Percentiles rank a stretch among this genome's conserved stretches.
Evolutionary conservation across 2,888 invertebrate genomes (phyloP).

Genomic region (Crioceris asparagi): DNA sequence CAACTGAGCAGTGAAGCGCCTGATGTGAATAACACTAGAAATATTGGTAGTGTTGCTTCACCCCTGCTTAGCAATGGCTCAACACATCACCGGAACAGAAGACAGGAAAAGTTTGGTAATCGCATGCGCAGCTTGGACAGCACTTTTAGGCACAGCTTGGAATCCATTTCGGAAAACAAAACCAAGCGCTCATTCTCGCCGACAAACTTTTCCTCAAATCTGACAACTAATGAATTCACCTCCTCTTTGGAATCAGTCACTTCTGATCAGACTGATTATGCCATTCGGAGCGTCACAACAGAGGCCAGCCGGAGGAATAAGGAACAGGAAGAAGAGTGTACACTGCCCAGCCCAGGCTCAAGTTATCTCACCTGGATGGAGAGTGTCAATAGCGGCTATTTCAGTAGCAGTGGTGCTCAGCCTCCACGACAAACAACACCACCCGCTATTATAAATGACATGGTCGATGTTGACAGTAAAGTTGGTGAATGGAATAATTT

Average conservation of each 20-base stretch:
- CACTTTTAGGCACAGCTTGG: conserved; percentile 30
- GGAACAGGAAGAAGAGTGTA: conserved; percentile 24
- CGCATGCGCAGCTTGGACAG: conserved; percentile 21
- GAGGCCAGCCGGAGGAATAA: conserved; percentile 27
- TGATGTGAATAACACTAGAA: conserved; percentile 11
- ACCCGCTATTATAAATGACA: no score
- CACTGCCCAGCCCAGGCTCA: conserved; percentile 30
- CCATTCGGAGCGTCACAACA: conserved; percentile 5
- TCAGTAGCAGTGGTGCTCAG: conserved; percentile 19
- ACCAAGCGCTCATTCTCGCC: conserved; percentile 32
- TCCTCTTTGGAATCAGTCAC: conserved; percentile 29
- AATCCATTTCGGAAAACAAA: conserved; percentile 37
- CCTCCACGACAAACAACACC: conserved; percentile 12
- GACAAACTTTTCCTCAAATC: conserved; percentile 22
- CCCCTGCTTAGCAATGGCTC: no score
- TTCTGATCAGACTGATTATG: conserved; percentile 14
- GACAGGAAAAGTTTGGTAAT: no score
- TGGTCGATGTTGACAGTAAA: conserved; percentile 31
- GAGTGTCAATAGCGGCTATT: conserved; percentile 34
- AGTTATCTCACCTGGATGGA: conserved; percentile 38
- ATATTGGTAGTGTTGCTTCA: no score
- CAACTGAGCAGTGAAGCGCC: conserved; percentile 5
- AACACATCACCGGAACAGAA: no score
- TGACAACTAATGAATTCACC: conserved; percentile 22
- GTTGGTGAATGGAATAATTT: conserved; percentile 40